Base-by-base conservation (phyloP, 2,797 vertebrate genomes). In the Oreonectes daqikongensis region DNA sequence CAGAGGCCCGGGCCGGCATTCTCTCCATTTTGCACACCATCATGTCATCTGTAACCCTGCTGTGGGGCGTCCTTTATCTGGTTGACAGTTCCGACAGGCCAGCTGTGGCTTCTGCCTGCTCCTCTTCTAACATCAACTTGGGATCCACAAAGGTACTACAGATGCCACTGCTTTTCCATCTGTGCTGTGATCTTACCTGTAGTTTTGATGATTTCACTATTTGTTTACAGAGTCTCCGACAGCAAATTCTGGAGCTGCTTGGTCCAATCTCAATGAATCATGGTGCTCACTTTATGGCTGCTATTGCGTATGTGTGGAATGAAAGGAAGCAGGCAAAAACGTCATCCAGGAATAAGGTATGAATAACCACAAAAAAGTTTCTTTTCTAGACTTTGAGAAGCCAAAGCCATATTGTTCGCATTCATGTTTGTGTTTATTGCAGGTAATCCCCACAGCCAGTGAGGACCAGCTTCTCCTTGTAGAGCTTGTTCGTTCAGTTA, bases 211-310 rank as follows among this genome's bases (percentile, higher is more conserved):
- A 28, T 50, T 55, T 24, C 5, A 26, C 8, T 44, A 15, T 4
- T 22, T 61, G 22, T 64, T 64, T 15, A 80, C 87, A 99, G 97
- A 99, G 97, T 84, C 90, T 99, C 79, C 94, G 97, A 60, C 98
- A 99, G 83, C 97, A 99, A 89, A 98, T 99, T 79, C 91, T 99
- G 1, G 97, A 99, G 87, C 92, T 99, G 52, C 82, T 99, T 75
- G 97, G 98, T 15, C 98, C 98, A 7, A 98, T 99, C 88, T 99
- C 97, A 82, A 98, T 99, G 97, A 98, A 99, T 90, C 98, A 99
- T 0, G 97, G 97, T 0, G 94, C 97, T 83, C 96, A 99, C 82
- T 99, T 99, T 86, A 99, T 99, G 98, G 98, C 97, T 83, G 97
- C 98, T n/a, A 95, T 99, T 78, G 98, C 98, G 0, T 99, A 97